These are phyloP conservation scores for Drosophila mayri DNA, from an alignment of 1,140 invertebrate genomes.

Conservation along the genomic window DNA sequence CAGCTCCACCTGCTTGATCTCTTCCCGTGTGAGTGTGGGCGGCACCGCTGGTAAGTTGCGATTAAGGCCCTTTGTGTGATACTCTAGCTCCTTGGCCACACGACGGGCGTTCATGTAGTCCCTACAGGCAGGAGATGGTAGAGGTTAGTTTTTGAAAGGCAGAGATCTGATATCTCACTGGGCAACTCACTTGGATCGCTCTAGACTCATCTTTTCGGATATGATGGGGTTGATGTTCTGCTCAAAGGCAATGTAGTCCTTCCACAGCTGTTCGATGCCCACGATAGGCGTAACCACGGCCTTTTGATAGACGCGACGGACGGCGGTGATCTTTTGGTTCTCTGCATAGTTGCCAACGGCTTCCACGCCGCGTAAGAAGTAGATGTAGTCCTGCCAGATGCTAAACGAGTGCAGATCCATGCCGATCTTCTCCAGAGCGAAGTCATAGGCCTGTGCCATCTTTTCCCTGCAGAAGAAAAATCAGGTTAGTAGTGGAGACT, in stretches of 20 bases:
- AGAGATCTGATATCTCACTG: rapidly evolving
- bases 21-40: constrained; percentile 95
- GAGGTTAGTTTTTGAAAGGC: neutral
- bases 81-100: constrained; percentile 98
- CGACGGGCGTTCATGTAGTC: constrained; percentile 99
- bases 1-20: constrained; percentile 98
- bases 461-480: constrained; percentile 91
- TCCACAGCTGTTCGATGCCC: constrained; percentile 99
- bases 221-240: constrained; percentile 99
- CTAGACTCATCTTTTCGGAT: constrained; percentile 88
- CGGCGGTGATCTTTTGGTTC: constrained; percentile 99
- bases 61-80: constrained; percentile 97
- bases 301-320: constrained; percentile 97
- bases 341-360: constrained; percentile 99
- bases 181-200: constrained; percentile 81
- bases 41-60: constrained; percentile 97
- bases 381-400: constrained; percentile 99
- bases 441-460: constrained; percentile 99
- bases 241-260: constrained; percentile 98
- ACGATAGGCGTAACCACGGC: constrained; percentile 98
- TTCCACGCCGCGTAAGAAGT: constrained; percentile 98
- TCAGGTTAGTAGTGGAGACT: no score
- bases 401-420: constrained; percentile 98
- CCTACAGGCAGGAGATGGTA: constrained; percentile 71
- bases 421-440: constrained; percentile 99